Percentiles rank a stretch among this genome's conserved stretches.
phyloP scores from a whole-genome alignment of 2,797 vertebrate genomes.

The Chelonia mydas region DNA sequence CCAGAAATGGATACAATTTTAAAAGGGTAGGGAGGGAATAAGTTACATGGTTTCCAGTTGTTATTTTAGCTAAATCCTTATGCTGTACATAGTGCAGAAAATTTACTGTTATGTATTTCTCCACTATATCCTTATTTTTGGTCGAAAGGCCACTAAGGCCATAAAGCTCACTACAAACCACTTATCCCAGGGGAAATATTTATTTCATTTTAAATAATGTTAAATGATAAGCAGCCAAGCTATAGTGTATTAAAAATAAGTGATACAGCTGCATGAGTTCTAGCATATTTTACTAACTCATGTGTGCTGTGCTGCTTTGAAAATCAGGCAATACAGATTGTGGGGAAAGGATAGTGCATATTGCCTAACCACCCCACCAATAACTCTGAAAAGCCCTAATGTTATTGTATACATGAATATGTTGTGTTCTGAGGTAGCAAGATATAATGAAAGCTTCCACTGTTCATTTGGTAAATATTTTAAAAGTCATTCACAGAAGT shows the following conservation, averaged over 20 bases:
- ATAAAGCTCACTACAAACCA: neutral
- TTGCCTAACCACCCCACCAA: conserved; percentile 1
- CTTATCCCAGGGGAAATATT: neutral
- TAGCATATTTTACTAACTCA: neutral
- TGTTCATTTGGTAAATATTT: conserved; percentile 74
- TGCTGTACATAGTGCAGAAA: neutral
- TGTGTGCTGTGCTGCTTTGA: neutral
- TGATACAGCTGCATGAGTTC: neutral
- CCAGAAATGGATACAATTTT: neutral
- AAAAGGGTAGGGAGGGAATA: neutral
- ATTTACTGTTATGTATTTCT: neutral
- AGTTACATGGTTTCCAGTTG: neutral
- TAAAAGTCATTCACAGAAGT: conserved; percentile 48
- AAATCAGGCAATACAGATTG: conserved; percentile 18
- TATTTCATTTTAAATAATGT: conserved; percentile 9
- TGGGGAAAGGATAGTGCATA: neutral
- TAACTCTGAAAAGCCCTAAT: conserved; percentile 21
- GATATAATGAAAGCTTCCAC: conserved; percentile 45
- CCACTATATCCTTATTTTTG: neutral
- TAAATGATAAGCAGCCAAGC: neutral
- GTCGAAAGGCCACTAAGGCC: neutral
- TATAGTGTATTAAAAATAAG: neutral
- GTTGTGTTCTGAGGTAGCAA: conserved; percentile 23
- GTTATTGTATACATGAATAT: neutral
- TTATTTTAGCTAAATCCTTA: neutral